Conservation (phyloP, 1,140 invertebrate species). For the Chironomus striatipennis region DNA sequence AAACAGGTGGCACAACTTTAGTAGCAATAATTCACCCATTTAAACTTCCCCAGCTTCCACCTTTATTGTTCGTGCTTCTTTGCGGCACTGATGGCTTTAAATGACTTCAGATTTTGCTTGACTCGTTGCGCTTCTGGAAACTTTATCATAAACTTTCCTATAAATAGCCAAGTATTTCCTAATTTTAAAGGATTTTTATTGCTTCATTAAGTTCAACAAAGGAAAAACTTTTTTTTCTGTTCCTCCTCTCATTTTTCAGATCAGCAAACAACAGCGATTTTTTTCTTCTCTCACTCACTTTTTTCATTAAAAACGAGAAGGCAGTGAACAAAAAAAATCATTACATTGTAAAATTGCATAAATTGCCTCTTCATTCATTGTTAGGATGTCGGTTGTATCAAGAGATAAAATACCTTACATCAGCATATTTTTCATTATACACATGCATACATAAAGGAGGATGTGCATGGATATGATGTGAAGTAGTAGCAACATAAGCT, state of each 20-base stretch:
- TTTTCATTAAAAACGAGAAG: background rate
- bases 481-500: background rate
- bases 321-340: background rate
- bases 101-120: background rate
- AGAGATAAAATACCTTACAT: background rate
- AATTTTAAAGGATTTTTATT: conserved; percentile 5
- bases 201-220: conserved; percentile 9
- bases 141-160: background rate
- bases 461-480: background rate
- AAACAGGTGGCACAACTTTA: background rate
- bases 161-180: background rate
- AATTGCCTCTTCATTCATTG: conserved; percentile 12
- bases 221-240: background rate
- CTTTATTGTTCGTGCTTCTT: too few relatives aligned
- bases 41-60: background rate
- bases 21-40: background rate
- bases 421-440: background rate
- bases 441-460: background rate
- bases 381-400: background rate
- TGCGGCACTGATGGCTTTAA: background rate
- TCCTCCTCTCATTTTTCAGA: background rate
- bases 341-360: background rate
- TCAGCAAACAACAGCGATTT: too few relatives aligned
- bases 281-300: background rate
- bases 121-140: background rate